phyloP scores from a whole-genome alignment of 1,140 invertebrate species.

The Pygmarrhopalites habei region DNA sequence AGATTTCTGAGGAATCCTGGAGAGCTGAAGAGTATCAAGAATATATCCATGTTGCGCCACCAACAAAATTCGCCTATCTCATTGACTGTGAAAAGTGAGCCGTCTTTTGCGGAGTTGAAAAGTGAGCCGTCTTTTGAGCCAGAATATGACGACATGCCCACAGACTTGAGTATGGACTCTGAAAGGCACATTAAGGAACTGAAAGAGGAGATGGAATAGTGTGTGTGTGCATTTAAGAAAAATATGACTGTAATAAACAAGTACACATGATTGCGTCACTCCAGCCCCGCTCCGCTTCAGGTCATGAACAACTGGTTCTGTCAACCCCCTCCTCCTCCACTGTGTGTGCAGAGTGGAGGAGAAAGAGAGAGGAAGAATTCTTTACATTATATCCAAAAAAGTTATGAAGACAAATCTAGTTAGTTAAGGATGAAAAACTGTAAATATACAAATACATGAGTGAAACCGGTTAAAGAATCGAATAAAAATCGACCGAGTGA shows the following conservation, averaged over 20 bases:
- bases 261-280: constrained; percentile 5
- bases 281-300: constrained; percentile 2
- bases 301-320: constrained; percentile 16
- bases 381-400: not conserved
- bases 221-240: not conserved
- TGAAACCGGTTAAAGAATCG: constrained; percentile 5
- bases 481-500: constrained; percentile 3
- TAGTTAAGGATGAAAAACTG: constrained; percentile 6
- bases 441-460: constrained; percentile 2
- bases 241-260: constrained; percentile 4
- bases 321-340: not conserved
- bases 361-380: not conserved
- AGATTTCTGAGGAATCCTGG: constrained; percentile 81
- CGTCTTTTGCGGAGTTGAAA: constrained; percentile 34
- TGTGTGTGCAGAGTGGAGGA: not conserved
- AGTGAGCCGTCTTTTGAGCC: constrained; percentile 27
- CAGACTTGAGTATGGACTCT: constrained; percentile 42
- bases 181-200: constrained; percentile 25
- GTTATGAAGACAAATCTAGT: constrained; percentile 5
- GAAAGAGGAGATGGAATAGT: constrained; percentile 17
- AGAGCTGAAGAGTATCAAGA: constrained; percentile 86
- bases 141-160: constrained; percentile 42
- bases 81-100: constrained; percentile 33
- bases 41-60: constrained; percentile 79
- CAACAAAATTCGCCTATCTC: constrained; percentile 46